A percentile compares a stretch with the other conserved stretches of the same genome.
Evolutionary conservation across 2,113 vertebrate species (phyloP).

Genomic region (Jacana jacana): DNA sequence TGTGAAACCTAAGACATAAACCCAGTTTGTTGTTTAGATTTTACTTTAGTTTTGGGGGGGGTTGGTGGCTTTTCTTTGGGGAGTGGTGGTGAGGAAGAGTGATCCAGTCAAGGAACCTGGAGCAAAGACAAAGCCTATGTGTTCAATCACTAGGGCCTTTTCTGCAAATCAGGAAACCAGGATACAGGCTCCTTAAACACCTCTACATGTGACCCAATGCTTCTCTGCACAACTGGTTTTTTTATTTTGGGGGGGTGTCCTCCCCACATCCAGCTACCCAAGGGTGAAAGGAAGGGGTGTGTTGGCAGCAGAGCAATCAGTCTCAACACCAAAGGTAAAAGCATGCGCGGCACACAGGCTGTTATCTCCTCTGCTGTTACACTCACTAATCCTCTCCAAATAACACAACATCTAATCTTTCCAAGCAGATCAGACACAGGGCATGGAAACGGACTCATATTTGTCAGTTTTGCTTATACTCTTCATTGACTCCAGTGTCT

Average conservation of each 20-base stretch:
- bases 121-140: background rate
- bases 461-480: background rate
- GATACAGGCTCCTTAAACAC: background rate
- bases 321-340: background rate
- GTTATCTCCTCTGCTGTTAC: background rate
- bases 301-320: background rate
- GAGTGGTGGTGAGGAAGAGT: background rate
- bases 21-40: background rate
- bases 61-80: background rate
- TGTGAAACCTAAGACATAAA: background rate
- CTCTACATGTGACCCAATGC: background rate
- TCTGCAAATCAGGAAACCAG: background rate
- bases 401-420: conserved; percentile 33
- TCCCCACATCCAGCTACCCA: background rate
- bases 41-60: background rate
- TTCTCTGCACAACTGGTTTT: background rate
- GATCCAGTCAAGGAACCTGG: background rate
- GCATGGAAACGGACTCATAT: conserved; percentile 7
- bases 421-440: conserved; percentile 8
- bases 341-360: background rate
- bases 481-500: background rate
- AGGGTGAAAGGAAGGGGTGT: background rate
- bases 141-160: background rate
- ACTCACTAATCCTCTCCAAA: background rate
- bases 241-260: background rate